Conservation (phyloP, 2,113 vertebrate species). For the Conger conger region DNA sequence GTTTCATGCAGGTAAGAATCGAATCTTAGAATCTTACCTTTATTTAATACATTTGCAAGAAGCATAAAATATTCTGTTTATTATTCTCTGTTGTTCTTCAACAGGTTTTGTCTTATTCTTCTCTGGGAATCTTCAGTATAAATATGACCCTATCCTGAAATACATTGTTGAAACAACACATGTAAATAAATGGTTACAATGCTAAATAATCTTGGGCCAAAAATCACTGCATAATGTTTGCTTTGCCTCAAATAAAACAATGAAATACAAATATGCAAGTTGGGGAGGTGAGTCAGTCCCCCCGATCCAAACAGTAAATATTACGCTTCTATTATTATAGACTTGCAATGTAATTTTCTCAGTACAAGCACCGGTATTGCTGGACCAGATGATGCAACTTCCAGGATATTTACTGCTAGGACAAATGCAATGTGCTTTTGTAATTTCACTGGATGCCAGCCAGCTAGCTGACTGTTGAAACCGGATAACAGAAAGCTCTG, state of each 20-base stretch:
- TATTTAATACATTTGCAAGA: no score
- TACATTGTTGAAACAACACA: conserved; percentile 16
- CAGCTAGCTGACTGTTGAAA: background rate
- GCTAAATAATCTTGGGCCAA: background rate
- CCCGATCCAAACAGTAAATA: no score
- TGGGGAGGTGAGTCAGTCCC: no score
- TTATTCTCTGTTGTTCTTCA: background rate
- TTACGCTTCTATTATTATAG: no score
- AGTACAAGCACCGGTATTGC: no score
- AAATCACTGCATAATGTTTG: no score
- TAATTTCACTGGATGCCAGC: background rate
- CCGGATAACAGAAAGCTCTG: background rate
- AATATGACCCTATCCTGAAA: conserved; percentile 43
- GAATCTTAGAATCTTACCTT: background rate
- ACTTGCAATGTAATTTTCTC: no score
- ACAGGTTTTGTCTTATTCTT: conserved; percentile 57
- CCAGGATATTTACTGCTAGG: background rate
- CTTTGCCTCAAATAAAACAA: no score
- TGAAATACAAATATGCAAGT: no score
- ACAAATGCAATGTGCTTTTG: background rate
- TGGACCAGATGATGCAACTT: background rate
- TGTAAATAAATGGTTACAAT: conserved; percentile 28
- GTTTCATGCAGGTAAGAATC: conserved; percentile 40
- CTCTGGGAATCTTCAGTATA: conserved; percentile 45
- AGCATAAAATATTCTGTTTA: background rate